Conservation (phyloP, 2,888 invertebrate genomes). For the Dermolepida albohirtum region DNA sequence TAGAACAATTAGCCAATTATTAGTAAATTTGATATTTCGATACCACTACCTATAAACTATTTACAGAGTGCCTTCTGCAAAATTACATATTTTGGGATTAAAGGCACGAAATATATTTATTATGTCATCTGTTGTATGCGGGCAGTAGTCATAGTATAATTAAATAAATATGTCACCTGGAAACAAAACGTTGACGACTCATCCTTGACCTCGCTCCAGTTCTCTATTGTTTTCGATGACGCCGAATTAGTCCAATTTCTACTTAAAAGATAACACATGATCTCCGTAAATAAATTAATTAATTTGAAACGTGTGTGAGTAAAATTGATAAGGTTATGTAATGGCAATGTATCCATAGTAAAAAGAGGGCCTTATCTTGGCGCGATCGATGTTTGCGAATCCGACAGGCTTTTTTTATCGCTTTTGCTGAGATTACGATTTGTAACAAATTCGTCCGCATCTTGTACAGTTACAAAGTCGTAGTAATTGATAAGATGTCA, state of each 20-base stretch:
- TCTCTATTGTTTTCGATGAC: constrained; percentile 31
- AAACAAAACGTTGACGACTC: constrained; percentile 9
- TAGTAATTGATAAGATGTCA: constrained; percentile 8
- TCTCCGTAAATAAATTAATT: constrained; percentile 12
- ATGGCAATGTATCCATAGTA: constrained; percentile 12
- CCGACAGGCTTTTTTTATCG: not conserved
- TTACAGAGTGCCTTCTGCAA: too few species aligned
- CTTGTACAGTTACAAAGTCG: constrained; percentile 4
- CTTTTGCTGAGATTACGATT: not conserved
- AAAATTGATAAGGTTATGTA: constrained; percentile 30
- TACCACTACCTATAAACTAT: too few species aligned
- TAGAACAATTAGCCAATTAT: too few species aligned
- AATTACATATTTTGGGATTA: too few species aligned
- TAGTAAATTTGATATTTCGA: too few species aligned
- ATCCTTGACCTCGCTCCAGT: constrained; percentile 31
- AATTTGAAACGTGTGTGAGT: not conserved
- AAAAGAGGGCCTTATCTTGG: constrained; percentile 18
- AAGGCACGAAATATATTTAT: too few species aligned
- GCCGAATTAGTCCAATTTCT: constrained; percentile 26
- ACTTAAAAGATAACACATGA: constrained; percentile 3
- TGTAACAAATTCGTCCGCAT: not conserved
- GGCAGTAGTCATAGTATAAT: too few species aligned
- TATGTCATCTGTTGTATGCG: too few species aligned
- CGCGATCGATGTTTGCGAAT: constrained; percentile 32
- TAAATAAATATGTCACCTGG: constrained; percentile 7